Evolutionary conservation across 1,140 invertebrate species (phyloP).

Genomic region (Drosophila lowei): DNA sequence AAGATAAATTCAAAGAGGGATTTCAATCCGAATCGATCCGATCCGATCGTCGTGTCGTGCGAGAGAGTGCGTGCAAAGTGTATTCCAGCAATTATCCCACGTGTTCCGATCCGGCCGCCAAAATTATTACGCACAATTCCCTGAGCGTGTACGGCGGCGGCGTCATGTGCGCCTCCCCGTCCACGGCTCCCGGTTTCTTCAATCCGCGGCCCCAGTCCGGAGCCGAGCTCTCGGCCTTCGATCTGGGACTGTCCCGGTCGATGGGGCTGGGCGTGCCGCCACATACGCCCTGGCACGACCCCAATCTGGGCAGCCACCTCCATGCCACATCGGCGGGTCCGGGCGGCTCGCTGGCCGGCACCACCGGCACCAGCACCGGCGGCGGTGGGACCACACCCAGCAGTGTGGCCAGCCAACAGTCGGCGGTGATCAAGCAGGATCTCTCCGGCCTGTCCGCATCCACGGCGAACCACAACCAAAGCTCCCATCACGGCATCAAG

Average conservation of each 20-base stretch:
- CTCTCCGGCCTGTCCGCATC: conserved; percentile 61
- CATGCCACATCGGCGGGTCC: conserved; percentile 79
- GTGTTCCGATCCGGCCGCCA: conserved; percentile 82
- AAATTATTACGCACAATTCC: conserved; percentile 83
- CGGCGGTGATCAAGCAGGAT: conserved; percentile 79
- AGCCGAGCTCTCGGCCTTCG: conserved; percentile 84
- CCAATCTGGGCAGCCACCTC: conserved; percentile 82
- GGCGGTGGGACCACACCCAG: conserved; percentile 80
- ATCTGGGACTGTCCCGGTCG: conserved; percentile 86
- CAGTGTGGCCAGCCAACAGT: conserved; percentile 79
- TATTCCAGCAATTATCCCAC: conserved; percentile 75
- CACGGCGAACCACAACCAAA: conserved; percentile 68
- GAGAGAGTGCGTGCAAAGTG: conserved; percentile 64
- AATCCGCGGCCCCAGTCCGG: conserved; percentile 81
- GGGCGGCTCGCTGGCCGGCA: conserved; percentile 74
- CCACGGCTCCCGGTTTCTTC: conserved; percentile 83
- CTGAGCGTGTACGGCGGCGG: conserved; percentile 83
- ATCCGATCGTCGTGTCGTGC: conserved; percentile 38
- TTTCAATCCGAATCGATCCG: conserved; percentile 5
- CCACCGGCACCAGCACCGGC: conserved; percentile 81
- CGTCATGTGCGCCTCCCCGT: conserved; percentile 83
- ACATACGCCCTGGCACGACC: conserved; percentile 87
- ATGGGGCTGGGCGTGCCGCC: conserved; percentile 89
- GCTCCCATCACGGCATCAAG: conserved; percentile 76
- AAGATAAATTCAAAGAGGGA: neutral